Conservation (phyloP, 2,888 invertebrate genomes). For the Marasmarcha lunaedactyla region DNA sequence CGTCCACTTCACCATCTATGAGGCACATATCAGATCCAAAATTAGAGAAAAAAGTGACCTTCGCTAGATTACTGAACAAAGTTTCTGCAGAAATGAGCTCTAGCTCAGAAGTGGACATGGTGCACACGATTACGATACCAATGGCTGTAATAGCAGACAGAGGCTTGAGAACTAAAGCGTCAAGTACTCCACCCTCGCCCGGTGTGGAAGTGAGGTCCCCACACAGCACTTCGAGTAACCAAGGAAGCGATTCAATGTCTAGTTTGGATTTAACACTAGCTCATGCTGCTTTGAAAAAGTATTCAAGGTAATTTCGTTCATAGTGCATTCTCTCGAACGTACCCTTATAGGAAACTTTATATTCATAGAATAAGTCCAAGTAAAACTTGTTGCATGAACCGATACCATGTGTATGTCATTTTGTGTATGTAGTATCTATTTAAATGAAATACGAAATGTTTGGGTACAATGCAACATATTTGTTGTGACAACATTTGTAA, state of each 20-base stretch:
- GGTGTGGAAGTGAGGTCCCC: slow-evolving; percentile 71
- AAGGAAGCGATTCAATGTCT: slow-evolving; percentile 82
- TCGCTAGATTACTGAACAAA: slow-evolving; percentile 78
- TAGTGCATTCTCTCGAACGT: too few species aligned
- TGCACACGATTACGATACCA: slow-evolving; percentile 59
- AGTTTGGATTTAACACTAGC: slow-evolving; percentile 77
- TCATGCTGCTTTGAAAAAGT: slow-evolving; percentile 70
- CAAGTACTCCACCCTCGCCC: slow-evolving; percentile 75
- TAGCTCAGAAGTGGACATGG: slow-evolving; percentile 76
- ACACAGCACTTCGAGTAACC: slow-evolving; percentile 81
- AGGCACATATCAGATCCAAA: slow-evolving; percentile 75
- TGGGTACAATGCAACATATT: too few species aligned
- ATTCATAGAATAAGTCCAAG: too few species aligned
- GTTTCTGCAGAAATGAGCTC: slow-evolving; percentile 84
- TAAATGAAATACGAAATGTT: too few species aligned
- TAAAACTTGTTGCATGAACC: too few species aligned
- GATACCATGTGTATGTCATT: too few species aligned
- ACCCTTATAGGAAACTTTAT: too few species aligned
- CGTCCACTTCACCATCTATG: slow-evolving; percentile 67
- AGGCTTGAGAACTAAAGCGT: slow-evolving; percentile 47
- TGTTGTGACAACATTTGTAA: too few species aligned
- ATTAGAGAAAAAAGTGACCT: slow-evolving; percentile 83
- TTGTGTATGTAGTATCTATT: too few species aligned
- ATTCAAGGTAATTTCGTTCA: slow-evolving; percentile 38
- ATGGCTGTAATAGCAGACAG: slow-evolving; percentile 57